A percentile compares a stretch with the other conserved stretches of the same genome.
phyloP scores from a whole-genome alignment of 2,797 vertebrate species.

The Cynopterus sphinx region DNA sequence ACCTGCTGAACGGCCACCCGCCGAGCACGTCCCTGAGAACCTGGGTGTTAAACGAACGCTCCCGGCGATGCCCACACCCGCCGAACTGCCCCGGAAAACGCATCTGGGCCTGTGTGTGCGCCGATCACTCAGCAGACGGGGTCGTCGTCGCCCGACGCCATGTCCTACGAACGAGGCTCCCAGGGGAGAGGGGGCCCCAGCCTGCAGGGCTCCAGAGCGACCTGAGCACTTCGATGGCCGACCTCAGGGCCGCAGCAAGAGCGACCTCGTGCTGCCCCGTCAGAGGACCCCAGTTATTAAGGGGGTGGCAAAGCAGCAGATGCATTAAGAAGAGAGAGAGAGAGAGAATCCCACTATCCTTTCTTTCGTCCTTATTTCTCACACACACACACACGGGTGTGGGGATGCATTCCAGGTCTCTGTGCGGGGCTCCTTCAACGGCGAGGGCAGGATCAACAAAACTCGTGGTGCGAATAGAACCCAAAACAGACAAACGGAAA shows the following conservation, averaged over 20 bases:
- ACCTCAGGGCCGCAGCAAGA: not conserved
- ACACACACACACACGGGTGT: not conserved
- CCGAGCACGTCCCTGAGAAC: not conserved
- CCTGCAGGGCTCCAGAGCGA: not conserved
- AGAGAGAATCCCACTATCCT: not conserved
- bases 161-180: not conserved
- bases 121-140: not conserved
- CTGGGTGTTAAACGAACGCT: not conserved
- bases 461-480: not conserved
- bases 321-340: not conserved
- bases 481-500: slow-evolving; percentile 51
- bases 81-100: not conserved
- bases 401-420: not conserved
- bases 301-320: not conserved
- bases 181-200: not conserved
- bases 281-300: not conserved
- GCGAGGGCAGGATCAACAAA: not conserved
- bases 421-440: not conserved
- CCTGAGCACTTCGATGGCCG: not conserved
- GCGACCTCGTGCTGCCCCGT: not conserved
- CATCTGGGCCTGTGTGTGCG: not conserved
- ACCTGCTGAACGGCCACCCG: not conserved
- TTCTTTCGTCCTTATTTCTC: not conserved
- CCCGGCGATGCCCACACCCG: not conserved
- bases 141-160: too few species aligned